These are phyloP conservation scores for Odontocolon sp. DNA, from an alignment of 2,888 invertebrate genomes.

Conservation along the genomic window DNA sequence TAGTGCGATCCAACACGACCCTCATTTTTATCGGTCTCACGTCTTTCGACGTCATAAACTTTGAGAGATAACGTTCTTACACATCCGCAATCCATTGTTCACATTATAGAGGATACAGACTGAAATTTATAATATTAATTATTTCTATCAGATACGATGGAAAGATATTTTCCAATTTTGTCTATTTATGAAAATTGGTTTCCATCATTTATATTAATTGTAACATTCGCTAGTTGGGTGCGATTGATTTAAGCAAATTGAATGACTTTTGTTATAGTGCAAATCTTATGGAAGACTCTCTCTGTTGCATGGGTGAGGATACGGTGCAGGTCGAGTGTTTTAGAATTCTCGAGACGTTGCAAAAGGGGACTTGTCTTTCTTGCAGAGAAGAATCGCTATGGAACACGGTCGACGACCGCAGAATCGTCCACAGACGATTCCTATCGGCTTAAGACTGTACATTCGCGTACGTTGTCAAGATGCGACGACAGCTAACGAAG, in stretches of 20 bases:
- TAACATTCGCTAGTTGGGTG: too few species aligned
- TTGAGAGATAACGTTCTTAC: not conserved
- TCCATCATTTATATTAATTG: too few species aligned
- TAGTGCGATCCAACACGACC: not conserved
- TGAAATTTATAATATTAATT: too few species aligned
- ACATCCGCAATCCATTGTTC: not conserved
- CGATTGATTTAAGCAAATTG: too few species aligned
- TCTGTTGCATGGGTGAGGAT: not conserved
- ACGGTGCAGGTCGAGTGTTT: not conserved
- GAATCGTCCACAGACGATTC: not conserved
- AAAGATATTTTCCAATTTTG: too few species aligned
- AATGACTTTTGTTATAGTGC: too few species aligned
- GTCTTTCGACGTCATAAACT: not conserved
- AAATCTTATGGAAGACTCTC: too few species aligned
- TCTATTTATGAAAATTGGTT: too few species aligned
- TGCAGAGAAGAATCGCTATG: not conserved
- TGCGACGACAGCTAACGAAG: not conserved
- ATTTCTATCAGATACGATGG: too few species aligned
- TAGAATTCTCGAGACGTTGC: not conserved
- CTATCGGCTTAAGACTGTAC: not conserved
- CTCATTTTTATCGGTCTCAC: not conserved
- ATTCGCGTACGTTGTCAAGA: not conserved
- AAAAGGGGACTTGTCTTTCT: not conserved
- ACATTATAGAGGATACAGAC: not conserved
- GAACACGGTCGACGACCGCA: slow-evolving; percentile 1